Conservation (phyloP, 2,888 invertebrate species). For the Amiota mariae region DNA sequence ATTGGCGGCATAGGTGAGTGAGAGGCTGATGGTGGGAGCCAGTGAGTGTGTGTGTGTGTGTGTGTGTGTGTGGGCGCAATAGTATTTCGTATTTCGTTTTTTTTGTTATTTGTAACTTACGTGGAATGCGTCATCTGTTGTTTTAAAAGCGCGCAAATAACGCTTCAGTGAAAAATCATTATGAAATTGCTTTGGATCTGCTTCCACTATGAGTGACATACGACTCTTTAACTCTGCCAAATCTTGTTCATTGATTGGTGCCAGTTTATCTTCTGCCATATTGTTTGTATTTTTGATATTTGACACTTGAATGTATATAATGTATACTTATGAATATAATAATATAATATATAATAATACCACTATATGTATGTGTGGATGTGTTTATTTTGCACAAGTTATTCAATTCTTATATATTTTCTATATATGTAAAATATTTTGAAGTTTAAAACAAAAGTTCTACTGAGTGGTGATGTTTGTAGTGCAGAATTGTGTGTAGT, state of each 20-base stretch:
- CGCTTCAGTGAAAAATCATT: constrained; percentile 83
- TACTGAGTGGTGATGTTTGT: no score
- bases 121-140: constrained; percentile 83
- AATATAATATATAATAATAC: no score
- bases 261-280: constrained; percentile 70
- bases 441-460: no score
- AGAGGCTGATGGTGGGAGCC: neutral
- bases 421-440: no score
- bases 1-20: neutral
- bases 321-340: no score
- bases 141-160: constrained; percentile 84
- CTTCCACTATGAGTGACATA: constrained; percentile 82
- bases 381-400: no score
- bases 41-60: neutral
- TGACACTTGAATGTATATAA: no score
- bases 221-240: constrained; percentile 80
- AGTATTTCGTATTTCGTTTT: neutral
- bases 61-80: neutral
- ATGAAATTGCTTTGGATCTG: constrained; percentile 83
- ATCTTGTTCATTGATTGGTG: constrained; percentile 78
- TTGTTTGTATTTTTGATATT: constrained; percentile 42
- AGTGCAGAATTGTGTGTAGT: no score
- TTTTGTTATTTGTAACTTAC: constrained; percentile 75
- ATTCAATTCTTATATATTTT: no score
- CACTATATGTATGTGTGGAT: no score